Evolutionary conservation across 2,113 vertebrate species (phyloP).

Genomic region (Oxyruncus cristatus): DNA sequence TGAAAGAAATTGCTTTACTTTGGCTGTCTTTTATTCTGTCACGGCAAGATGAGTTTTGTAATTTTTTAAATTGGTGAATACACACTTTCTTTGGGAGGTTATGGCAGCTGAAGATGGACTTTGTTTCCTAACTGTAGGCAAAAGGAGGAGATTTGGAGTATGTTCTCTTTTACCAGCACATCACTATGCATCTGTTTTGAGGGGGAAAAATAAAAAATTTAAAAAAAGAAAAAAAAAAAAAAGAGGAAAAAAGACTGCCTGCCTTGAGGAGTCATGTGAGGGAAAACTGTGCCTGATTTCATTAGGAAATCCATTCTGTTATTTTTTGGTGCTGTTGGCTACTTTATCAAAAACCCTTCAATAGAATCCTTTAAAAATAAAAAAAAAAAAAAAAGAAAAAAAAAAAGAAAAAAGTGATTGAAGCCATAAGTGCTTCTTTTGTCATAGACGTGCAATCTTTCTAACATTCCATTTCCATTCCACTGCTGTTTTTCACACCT

Average conservation of each 20-base stretch:
- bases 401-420: conserved; percentile 67
- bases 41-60: conserved; percentile 77
- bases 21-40: conserved; percentile 82
- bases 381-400: not conserved
- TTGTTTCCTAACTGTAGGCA: conserved; percentile 73
- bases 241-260: conserved; percentile 73
- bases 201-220: conserved; percentile 16
- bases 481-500: conserved; percentile 75
- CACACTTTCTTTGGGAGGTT: conserved; percentile 72
- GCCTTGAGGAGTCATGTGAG: conserved; percentile 78
- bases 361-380: conserved; percentile 80
- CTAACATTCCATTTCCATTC: conserved; percentile 96
- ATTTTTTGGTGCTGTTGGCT: conserved; percentile 98
- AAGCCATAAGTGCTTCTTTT: conserved; percentile 83
- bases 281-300: conserved; percentile 95
- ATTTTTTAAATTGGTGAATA: conserved; percentile 76
- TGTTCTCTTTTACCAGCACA: conserved; percentile 83
- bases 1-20: conserved; percentile 90
- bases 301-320: conserved; percentile 90
- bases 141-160: conserved; percentile 68
- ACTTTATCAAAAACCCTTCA: conserved; percentile 90
- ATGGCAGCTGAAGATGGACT: conserved; percentile 80
- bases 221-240: conserved; percentile 10
- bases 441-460: conserved; percentile 97
- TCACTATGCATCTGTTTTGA: conserved; percentile 82